A percentile compares a stretch with the other conserved stretches of the same genome.
Conservation (phyloP, 2,888 invertebrate species). For the Neelides folsomi region DNA sequence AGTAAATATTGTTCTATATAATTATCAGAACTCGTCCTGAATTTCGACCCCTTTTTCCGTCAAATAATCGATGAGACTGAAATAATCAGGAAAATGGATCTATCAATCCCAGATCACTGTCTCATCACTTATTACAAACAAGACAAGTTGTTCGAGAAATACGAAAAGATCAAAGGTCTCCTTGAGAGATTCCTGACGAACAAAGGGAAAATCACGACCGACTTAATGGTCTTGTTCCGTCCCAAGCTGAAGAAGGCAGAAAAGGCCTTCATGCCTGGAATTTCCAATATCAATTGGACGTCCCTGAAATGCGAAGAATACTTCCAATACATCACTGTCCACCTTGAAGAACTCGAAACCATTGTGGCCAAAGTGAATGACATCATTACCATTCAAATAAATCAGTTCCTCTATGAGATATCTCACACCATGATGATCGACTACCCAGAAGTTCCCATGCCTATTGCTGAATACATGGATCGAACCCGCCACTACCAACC, state of each 20-base stretch:
- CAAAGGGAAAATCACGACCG: conserved; percentile 22
- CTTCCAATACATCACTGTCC: conserved; percentile 24
- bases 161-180: conserved; percentile 49
- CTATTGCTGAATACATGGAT: conserved; percentile 21
- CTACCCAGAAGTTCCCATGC: conserved; percentile 24
- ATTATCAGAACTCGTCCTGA: conserved; percentile 41
- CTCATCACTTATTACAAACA: conserved; percentile 59
- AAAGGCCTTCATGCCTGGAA: conserved; percentile 56
- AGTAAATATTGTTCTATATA: too few species aligned
- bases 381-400: conserved; percentile 22
- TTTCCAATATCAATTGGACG: conserved; percentile 68
- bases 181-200: conserved; percentile 41
- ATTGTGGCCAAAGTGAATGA: conserved; percentile 24
- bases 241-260: conserved; percentile 42
- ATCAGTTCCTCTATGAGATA: conserved; percentile 24
- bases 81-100: conserved; percentile 60
- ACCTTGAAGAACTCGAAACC: conserved; percentile 27
- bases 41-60: conserved; percentile 47
- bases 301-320: conserved; percentile 48
- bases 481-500: conserved; percentile 20
- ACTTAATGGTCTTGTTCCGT: conserved; percentile 23
- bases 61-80: conserved; percentile 61
- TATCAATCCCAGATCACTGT: conserved; percentile 58
- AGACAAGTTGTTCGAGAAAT: conserved; percentile 51
- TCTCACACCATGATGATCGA: conserved; percentile 27